Evolutionary conservation across 2,113 vertebrate species (phyloP).

Genomic region (Pelvicachromis taeniatus): DNA sequence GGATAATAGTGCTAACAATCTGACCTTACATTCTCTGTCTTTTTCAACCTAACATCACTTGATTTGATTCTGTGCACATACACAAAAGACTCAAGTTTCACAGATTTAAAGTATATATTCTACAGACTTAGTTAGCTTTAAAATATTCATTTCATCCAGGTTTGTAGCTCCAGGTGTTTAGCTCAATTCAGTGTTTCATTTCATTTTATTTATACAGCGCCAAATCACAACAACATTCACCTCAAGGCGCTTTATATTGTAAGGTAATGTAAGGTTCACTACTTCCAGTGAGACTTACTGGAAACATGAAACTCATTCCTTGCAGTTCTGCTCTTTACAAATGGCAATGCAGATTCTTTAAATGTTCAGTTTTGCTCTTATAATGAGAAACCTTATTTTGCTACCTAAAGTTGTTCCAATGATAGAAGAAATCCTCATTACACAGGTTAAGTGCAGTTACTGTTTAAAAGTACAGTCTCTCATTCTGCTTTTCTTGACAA

Average conservation of each 20-base stretch:
- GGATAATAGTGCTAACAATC: neutral
- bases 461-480: neutral
- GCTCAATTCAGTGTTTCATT: neutral
- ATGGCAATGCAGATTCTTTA: neutral
- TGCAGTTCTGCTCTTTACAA: neutral
- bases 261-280: neutral
- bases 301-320: neutral
- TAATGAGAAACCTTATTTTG: neutral
- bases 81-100: neutral
- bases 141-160: neutral
- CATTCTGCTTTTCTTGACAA: neutral
- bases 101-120: neutral
- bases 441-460: neutral
- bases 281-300: neutral
- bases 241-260: neutral
- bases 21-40: neutral
- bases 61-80: neutral
- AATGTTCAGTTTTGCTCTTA: neutral
- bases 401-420: neutral
- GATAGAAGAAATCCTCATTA: neutral
- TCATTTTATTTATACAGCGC: neutral
- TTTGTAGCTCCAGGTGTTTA: neutral
- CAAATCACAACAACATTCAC: neutral
- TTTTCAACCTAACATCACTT: neutral
- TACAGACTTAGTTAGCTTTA: neutral